A percentile compares a stretch with the other conserved stretches of the same genome.
These are phyloP conservation scores for Holcopasites calliopsidis DNA, from an alignment of 1,140 invertebrate genomes.

Conservation along the genomic window DNA sequence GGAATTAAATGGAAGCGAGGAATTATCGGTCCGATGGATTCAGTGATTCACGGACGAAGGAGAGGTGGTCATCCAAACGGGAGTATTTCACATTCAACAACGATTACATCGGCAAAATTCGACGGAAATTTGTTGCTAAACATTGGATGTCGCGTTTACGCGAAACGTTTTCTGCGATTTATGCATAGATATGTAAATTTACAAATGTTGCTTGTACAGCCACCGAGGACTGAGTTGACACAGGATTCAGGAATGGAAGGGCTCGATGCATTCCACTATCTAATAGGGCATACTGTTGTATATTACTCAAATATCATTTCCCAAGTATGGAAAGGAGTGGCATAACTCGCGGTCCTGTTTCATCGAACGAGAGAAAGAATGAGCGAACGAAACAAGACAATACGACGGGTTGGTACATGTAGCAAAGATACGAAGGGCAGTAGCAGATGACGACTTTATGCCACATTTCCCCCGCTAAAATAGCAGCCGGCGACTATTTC, in stretches of 20 bases:
- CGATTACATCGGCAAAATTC: not conserved
- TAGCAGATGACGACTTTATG: conserved; percentile 18
- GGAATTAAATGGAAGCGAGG: not conserved
- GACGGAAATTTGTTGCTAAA: not conserved
- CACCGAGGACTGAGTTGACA: not conserved
- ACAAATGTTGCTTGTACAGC: not conserved
- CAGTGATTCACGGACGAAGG: not conserved
- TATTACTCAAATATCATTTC: no score
- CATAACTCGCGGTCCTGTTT: no score
- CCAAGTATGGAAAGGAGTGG: no score
- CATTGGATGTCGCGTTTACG: not conserved
- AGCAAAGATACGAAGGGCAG: not conserved
- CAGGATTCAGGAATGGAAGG: not conserved
- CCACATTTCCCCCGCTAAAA: conserved; percentile 23
- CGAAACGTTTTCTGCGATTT: not conserved
- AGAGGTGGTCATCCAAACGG: not conserved
- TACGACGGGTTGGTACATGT: not conserved
- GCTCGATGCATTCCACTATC: no score
- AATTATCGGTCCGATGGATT: not conserved
- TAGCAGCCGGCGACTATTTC: conserved; percentile 13
- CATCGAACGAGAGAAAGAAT: no score
- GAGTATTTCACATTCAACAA: not conserved
- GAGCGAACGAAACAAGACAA: no score
- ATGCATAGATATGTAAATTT: not conserved
- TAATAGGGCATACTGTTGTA: no score